Conservation (phyloP, 2,888 invertebrate species). For the Neocrepidodera transversa region DNA sequence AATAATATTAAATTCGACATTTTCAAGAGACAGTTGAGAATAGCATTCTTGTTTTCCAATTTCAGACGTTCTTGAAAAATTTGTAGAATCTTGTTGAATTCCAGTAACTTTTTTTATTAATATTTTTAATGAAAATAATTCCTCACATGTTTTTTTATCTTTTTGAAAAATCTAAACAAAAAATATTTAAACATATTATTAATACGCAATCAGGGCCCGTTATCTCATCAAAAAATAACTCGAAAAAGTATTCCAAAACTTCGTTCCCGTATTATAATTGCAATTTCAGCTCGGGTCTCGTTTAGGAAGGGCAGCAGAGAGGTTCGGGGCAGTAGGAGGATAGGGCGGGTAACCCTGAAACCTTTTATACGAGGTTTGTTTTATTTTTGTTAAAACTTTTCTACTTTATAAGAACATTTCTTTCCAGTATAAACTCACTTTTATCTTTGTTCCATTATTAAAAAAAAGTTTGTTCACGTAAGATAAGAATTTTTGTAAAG, state of each 20-base stretch:
- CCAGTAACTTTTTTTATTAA: too few relatives aligned
- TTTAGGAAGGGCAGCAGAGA: constrained; percentile 39
- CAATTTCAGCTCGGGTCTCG: constrained; percentile 50
- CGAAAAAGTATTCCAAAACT: constrained; percentile 47
- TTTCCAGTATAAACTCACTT: constrained; percentile 55
- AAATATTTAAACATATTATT: constrained; percentile 47
- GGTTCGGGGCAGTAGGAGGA: constrained; percentile 15
- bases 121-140: too few relatives aligned
- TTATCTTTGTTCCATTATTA: constrained; percentile 56
- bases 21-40: too few relatives aligned
- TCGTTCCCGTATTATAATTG: constrained; percentile 51
- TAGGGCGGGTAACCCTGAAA: constrained; percentile 34
- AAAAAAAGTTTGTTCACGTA: constrained; percentile 50
- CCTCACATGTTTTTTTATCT: too few relatives aligned
- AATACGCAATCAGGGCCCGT: constrained; percentile 45
- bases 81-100: too few relatives aligned
- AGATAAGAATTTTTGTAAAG: constrained; percentile 23
- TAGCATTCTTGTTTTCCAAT: too few relatives aligned
- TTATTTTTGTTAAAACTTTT: constrained; percentile 54
- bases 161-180: too few relatives aligned
- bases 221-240: constrained; percentile 40
- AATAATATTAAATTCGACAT: too few relatives aligned
- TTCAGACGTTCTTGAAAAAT: too few relatives aligned
- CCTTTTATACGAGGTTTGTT: constrained; percentile 49
- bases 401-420: constrained; percentile 55